phyloP scores from a whole-genome alignment of 2,888 invertebrate genomes.

The Cephus pygmeus region DNA sequence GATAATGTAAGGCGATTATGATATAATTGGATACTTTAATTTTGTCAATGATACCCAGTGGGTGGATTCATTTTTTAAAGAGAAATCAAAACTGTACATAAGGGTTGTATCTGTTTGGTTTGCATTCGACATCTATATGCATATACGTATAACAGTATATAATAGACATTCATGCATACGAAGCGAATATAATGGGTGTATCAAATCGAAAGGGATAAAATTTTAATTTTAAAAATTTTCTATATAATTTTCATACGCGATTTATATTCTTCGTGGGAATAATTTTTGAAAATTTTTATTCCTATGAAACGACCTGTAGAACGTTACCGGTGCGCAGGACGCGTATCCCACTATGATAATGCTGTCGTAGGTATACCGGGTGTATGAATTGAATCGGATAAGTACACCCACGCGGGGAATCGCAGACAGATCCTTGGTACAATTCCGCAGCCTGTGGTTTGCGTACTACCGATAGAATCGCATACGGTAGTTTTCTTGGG shows the following conservation, averaged over 20 bases:
- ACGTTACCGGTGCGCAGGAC: background rate
- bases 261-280: background rate
- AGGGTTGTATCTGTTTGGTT: background rate
- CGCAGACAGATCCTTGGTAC: background rate
- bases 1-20: background rate
- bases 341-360: background rate
- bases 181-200: too few species aligned
- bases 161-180: too few species aligned
- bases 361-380: background rate
- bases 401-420: background rate
- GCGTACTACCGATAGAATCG: background rate
- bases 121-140: too few species aligned
- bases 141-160: too few species aligned
- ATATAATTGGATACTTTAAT: background rate
- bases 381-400: background rate
- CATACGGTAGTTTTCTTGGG: background rate
- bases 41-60: background rate
- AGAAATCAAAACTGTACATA: background rate
- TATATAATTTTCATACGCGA: background rate
- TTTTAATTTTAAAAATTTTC: background rate
- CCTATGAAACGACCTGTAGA: background rate
- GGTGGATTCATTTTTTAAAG: background rate
- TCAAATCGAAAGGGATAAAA: background rate
- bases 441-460: background rate
- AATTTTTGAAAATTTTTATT: background rate